Percentiles rank a stretch among this genome's conserved stretches.
Evolutionary conservation across 2,888 invertebrate species (phyloP).

Genomic region (Lepidochrysops patricia): DNA sequence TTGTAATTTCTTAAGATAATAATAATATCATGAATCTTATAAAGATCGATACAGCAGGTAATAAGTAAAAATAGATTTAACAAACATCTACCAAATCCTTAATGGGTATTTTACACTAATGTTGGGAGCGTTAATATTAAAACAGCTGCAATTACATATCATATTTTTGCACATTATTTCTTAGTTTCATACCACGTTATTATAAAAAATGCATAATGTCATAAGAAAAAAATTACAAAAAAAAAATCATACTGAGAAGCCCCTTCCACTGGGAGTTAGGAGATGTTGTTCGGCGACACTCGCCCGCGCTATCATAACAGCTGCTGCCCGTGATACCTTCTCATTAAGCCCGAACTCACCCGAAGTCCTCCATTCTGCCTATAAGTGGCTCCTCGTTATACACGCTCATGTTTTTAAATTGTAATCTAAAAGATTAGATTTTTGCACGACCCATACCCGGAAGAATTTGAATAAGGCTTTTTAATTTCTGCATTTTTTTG

Average conservation of each 20-base stretch:
- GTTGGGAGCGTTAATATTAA: too few relatives aligned
- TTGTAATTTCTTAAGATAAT: too few relatives aligned
- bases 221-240: too few relatives aligned
- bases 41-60: too few relatives aligned
- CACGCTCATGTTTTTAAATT: conserved; percentile 65
- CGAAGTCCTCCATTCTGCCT: conserved; percentile 47
- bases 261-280: conserved; percentile 36
- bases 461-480: not conserved
- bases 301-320: conserved; percentile 69
- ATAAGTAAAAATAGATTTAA: too few relatives aligned
- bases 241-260: conserved; percentile 25
- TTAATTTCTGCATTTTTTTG: not conserved
- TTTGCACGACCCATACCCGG: not conserved
- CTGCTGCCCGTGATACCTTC: conserved; percentile 69
- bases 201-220: too few relatives aligned
- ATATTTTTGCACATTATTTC: too few relatives aligned
- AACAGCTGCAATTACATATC: too few relatives aligned
- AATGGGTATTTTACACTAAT: too few relatives aligned
- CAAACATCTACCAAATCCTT: too few relatives aligned
- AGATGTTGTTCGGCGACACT: conserved; percentile 62
- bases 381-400: conserved; percentile 39
- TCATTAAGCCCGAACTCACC: conserved; percentile 72
- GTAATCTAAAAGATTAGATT: conserved; percentile 52
- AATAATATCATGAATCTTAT: too few relatives aligned
- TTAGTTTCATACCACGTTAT: too few relatives aligned